These are phyloP conservation scores for Diglossa cyanea DNA, from an alignment of 2,797 vertebrate genomes.

Conservation along the genomic window DNA sequence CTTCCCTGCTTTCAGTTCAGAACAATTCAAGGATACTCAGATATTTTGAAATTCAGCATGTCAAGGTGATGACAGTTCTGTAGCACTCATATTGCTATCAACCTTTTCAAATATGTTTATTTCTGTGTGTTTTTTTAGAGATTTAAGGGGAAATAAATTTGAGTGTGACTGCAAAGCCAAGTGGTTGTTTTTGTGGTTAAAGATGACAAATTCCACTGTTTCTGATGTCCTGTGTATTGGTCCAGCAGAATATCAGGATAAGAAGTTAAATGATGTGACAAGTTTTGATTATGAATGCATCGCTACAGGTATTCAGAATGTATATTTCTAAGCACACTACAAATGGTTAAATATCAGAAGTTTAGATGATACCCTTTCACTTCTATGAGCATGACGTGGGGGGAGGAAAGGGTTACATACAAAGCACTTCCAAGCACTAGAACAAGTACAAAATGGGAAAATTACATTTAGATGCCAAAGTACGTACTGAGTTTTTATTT, in stretches of 20 bases:
- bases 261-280: constrained; percentile 91
- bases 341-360: neutral
- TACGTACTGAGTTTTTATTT: constrained; percentile 18
- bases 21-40: neutral
- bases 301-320: constrained; percentile 85
- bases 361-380: neutral
- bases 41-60: constrained; percentile 14
- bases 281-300: constrained; percentile 92
- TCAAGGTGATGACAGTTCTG: constrained; percentile 21
- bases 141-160: constrained; percentile 94
- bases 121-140: constrained; percentile 80
- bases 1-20: neutral
- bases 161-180: constrained; percentile 97
- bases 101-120: constrained; percentile 47
- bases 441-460: constrained; percentile 8
- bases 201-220: constrained; percentile 96
- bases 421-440: neutral
- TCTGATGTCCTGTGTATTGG: constrained; percentile 90
- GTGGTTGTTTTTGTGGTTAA: constrained; percentile 96
- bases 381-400: constrained; percentile 3
- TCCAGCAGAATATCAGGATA: constrained; percentile 92
- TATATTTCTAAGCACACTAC: constrained; percentile 56
- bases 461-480: neutral
- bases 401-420: neutral
- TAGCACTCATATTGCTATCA: constrained; percentile 9